Conservation (phyloP, 1,140 invertebrate species). For the Magallana ariakensis region DNA sequence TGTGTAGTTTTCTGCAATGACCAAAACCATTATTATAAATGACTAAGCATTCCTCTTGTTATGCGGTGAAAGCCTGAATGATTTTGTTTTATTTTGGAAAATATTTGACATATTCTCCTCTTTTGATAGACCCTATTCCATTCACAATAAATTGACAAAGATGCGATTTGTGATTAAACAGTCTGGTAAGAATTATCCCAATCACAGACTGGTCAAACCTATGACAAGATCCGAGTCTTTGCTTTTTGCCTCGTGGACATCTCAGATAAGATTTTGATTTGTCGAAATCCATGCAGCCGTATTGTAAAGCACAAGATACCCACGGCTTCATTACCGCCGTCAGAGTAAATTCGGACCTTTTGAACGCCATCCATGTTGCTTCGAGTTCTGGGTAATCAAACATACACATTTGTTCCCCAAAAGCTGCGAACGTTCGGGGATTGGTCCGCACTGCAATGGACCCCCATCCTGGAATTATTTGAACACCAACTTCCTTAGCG, state of each 20-base stretch:
- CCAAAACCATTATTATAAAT: no score
- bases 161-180: conserved; percentile 37
- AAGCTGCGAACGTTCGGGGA: conserved; percentile 14
- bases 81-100: background rate
- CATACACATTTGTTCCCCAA: conserved; percentile 29
- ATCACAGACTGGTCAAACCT: conserved; percentile 51
- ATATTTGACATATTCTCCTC: background rate
- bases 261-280: background rate
- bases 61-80: no score
- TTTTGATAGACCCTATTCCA: background rate
- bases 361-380: conserved; percentile 17
- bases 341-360: conserved; percentile 42
- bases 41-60: no score
- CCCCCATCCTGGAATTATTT: background rate
- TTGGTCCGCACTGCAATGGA: conserved; percentile 22
- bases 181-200: conserved; percentile 45
- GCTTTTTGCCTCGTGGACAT: background rate
- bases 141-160: conserved; percentile 24
- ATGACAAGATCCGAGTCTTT: conserved; percentile 34
- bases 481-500: conserved; percentile 31
- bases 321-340: conserved; percentile 44
- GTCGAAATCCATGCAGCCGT: conserved; percentile 42
- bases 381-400: conserved; percentile 21
- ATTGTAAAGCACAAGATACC: conserved; percentile 43
- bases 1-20: no score